Conservation (phyloP, 2,113 vertebrate species). For the Nematolebias whitei region DNA sequence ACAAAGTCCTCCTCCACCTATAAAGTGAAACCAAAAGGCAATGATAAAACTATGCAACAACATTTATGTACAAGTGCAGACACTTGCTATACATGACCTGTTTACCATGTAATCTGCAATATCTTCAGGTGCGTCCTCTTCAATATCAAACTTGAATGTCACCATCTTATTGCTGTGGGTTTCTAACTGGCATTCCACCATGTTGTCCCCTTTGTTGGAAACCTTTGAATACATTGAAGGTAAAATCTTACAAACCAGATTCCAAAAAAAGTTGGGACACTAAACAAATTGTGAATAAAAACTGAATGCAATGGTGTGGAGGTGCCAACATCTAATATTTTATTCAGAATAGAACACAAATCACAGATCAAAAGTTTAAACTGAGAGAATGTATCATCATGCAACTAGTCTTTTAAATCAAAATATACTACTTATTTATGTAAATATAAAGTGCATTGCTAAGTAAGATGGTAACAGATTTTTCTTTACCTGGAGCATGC, state of each 20-base stretch:
- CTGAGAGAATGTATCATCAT: too few species aligned
- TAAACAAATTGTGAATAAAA: too few species aligned
- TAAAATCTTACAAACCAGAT: too few species aligned
- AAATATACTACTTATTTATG: neutral
- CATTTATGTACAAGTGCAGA: neutral
- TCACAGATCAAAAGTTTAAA: too few species aligned
- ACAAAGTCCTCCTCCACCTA: conserved; percentile 93
- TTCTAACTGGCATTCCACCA: conserved; percentile 93
- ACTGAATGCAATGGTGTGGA: too few species aligned
- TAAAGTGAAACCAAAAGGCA: conserved; percentile 21
- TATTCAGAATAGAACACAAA: too few species aligned
- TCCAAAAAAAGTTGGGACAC: too few species aligned
- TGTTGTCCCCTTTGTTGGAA: conserved; percentile 88
- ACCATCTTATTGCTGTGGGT: conserved; percentile 96
- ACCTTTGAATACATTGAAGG: conserved; percentile 74
- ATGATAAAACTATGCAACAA: neutral
- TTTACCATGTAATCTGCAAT: conserved; percentile 91
- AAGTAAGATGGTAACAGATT: neutral
- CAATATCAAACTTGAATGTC: conserved; percentile 92
- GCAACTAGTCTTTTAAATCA: neutral
- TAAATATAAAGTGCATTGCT: too few species aligned
- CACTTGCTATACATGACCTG: neutral
- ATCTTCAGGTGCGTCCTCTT: conserved; percentile 92
- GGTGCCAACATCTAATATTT: too few species aligned
- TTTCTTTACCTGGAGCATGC: conserved; percentile 84